Evolutionary conservation across 2,113 vertebrate genomes (phyloP), one percentile per base, ranked within the genome.

Genomic region (Acinonyx jubatus): DNA sequence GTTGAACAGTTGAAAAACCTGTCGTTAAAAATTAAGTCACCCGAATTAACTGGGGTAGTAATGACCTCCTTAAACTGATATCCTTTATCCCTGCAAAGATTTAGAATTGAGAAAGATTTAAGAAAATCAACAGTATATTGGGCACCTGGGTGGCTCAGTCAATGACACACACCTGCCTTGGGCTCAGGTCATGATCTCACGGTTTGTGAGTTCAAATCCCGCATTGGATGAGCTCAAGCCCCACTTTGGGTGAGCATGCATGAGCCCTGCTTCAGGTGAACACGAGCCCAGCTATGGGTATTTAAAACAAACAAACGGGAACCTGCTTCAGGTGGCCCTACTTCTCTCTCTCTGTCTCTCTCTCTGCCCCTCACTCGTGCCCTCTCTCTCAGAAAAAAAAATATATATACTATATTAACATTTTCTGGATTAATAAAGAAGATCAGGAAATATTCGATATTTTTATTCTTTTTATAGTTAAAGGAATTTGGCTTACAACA

Each of bases 11-110:
- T 76, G 41, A 48, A 76, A 76, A 48, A 9, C 27, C 27, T 76
- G 74, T 76, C 5, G 55, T 82, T 91, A 96, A 87, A 86, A 71
- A 61, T 87, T 82, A 94, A 88, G 74, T 78, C 87, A 96, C 29
- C 23, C 27, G 45, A 71, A 94, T 52, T 81, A 94, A 94, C n/a
- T 55, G 66, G 18, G 16, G 13, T 91, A n/a, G 41, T 65, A 65
- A 94, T 83, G 71, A 63, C 38, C 50, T 96, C 41, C 31, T 91
- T 96, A 88, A 91, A 78, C 18, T 91, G n/a, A 94, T 25, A 76
- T 52, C 41, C 76, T 91, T 41, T 45, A 86, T 36, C 29, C 13
- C 91, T 76, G 45, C 48, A 6, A 87, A 74, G 65, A 94, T 91
- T 83, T 61, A 78, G 13, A 73, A 76, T 66, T 90, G 90, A 78